A percentile compares a stretch with the other conserved stretches of the same genome.
Conservation (phyloP, 2,888 invertebrate genomes). For the Scrobipalpa costella region DNA sequence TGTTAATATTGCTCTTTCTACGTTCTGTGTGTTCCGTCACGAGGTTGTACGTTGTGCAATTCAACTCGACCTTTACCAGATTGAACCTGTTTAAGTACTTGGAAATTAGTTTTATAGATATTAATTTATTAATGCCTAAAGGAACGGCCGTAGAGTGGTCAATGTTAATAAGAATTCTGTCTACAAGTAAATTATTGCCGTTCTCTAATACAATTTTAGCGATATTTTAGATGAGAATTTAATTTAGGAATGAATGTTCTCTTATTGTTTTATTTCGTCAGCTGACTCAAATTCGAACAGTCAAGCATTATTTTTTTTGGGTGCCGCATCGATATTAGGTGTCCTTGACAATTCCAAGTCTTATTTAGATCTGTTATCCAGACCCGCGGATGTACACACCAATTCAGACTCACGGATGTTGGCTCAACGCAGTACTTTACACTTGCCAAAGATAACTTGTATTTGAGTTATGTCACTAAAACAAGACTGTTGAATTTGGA, state of each 20-base stretch:
- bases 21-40: slow-evolving; percentile 36
- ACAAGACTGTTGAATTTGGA: slow-evolving; percentile 52
- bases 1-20: slow-evolving; percentile 30
- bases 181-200: not conserved
- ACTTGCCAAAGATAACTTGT: slow-evolving; percentile 52
- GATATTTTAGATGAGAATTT: no score
- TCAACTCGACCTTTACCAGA: slow-evolving; percentile 45
- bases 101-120: slow-evolving; percentile 30
- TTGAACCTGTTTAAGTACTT: slow-evolving; percentile 31
- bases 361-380: not conserved
- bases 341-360: not conserved
- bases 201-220: not conserved
- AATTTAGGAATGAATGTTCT: no score
- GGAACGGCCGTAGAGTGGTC: not conserved
- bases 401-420: slow-evolving; percentile 51
- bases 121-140: slow-evolving; percentile 31
- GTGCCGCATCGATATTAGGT: no score
- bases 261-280: no score
- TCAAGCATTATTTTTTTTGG: no score
- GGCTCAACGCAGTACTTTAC: slow-evolving; percentile 33
- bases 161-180: not conserved
- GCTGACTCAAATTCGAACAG: no score
- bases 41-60: slow-evolving; percentile 47
- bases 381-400: slow-evolving; percentile 1
- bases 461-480: slow-evolving; percentile 68